phyloP scores from a whole-genome alignment of 1,140 invertebrate species.

The Andricus grossulariae region DNA sequence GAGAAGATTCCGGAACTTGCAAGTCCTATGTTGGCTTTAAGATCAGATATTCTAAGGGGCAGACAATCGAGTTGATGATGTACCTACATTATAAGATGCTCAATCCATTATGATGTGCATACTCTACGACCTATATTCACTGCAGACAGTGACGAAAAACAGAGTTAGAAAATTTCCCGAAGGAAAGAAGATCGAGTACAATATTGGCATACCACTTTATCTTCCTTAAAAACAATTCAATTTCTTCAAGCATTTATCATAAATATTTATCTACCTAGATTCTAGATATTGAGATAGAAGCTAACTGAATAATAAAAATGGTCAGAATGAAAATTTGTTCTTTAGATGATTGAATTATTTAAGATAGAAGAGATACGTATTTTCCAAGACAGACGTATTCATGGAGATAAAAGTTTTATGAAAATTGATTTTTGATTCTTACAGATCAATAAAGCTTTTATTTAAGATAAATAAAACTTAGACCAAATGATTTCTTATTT shows the following conservation, averaged over 20 bases:
- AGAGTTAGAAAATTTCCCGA: not conserved
- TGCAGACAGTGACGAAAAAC: not conserved
- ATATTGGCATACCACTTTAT: constrained; percentile 14
- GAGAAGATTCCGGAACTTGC: not conserved
- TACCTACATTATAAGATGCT: not conserved
- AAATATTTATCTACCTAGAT: not conserved
- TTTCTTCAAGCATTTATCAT: not conserved
- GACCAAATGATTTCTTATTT: not conserved
- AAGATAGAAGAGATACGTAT: too few relatives aligned
- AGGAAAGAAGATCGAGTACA: constrained; percentile 21
- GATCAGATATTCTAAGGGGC: not conserved
- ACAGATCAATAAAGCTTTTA: constrained; percentile 2
- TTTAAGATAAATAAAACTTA: not conserved
- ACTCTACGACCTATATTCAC: not conserved
- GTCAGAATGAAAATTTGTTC: too few relatives aligned
- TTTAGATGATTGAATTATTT: too few relatives aligned
- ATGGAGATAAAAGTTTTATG: too few relatives aligned
- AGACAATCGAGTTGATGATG: constrained; percentile 1
- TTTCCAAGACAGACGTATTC: too few relatives aligned
- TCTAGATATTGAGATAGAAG: too few relatives aligned
- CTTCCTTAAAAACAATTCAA: constrained; percentile 10
- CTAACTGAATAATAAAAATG: too few relatives aligned
- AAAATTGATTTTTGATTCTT: too few relatives aligned
- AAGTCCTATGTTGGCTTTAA: constrained; percentile 5
- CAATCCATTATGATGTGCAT: not conserved